Evolutionary conservation across 1,140 invertebrate genomes (phyloP), one percentile per base, ranked within the genome.

Genomic region (Calosoma granatense): DNA sequence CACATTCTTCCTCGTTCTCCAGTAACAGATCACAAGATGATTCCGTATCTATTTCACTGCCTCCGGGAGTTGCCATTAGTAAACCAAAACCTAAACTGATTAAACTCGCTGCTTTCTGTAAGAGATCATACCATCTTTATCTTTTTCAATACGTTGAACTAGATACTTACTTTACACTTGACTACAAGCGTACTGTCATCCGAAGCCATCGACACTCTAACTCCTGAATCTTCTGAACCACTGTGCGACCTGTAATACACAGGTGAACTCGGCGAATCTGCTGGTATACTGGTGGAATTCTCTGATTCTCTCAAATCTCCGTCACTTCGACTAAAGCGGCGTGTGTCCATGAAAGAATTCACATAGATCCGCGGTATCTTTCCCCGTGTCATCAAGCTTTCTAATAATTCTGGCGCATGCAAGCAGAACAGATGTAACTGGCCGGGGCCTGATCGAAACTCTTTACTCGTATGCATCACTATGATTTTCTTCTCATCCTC

Each of bases 401-500:
- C 69, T 3, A 78, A 57, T 11, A 79, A 61, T 21, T 63, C 64
- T 0, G 63, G 41, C 0, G 76, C 77, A 20, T 77, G 64, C 12
- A 69, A 54, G 60, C 78, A 80, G 55, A 76, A 81, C 2, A 80
- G 47, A 20, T 75, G 61, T 2, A 81, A 60, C 55, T 79, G 74
- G 0, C 78, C 77, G 1, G 74, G 61, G 9, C 78, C 78, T 2
- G 68, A 67, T 19, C 68, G 65, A 59, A 78, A 80, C 53, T 74
- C 68, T 53, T 77, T 77, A 64, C 67, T 78, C 0, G 78, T 80
- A 36, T 78, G 76, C 26, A 80, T 73, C 1, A 79, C 74, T 59
- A 75, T 74, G 21, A 79, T 73, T 21, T 69, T 68, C 52, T 78
- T 77, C 1, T 78, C 76, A 60, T 80, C 78, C 23, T 76, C 74